These are phyloP conservation scores for Callionymus lyra DNA, from an alignment of 2,113 vertebrate species.

Conservation along the genomic window DNA sequence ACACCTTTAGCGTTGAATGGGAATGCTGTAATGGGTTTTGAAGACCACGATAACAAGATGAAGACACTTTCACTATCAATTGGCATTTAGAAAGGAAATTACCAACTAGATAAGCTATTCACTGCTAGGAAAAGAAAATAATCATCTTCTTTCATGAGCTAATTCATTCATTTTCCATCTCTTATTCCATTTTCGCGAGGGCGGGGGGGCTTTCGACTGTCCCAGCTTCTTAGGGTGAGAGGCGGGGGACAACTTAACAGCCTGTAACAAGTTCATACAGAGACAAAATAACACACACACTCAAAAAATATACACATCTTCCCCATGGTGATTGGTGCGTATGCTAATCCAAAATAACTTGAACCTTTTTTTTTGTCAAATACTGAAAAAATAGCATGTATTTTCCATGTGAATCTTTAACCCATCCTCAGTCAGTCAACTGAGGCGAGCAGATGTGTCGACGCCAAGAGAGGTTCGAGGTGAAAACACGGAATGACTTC, in stretches of 20 bases:
- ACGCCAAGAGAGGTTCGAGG: constrained; percentile 21
- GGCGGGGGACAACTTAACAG: neutral
- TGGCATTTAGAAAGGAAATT: neutral
- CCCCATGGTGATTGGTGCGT: too few species aligned
- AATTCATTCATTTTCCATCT: neutral
- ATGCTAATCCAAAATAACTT: neutral
- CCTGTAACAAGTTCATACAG: neutral
- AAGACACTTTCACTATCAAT: neutral
- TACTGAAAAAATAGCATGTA: constrained; percentile 5
- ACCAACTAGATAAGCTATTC: neutral
- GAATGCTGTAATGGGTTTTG: neutral
- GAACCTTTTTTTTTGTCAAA: constrained; percentile 8
- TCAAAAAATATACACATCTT: too few species aligned
- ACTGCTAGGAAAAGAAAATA: neutral
- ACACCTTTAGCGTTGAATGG: neutral
- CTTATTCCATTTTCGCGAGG: neutral
- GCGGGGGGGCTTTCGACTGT: neutral
- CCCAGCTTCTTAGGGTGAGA: too few species aligned
- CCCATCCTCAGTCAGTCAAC: too few species aligned
- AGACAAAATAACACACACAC: neutral
- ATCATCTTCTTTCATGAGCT: neutral
- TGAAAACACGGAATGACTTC: constrained; percentile 26
- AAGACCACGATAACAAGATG: neutral
- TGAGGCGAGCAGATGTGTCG: constrained; percentile 18
- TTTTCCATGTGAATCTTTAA: too few species aligned